A percentile compares a stretch with the other conserved stretches of the same genome.
Evolutionary conservation across 2,113 vertebrate genomes (phyloP).

Genomic region (Nipponia nippon): DNA sequence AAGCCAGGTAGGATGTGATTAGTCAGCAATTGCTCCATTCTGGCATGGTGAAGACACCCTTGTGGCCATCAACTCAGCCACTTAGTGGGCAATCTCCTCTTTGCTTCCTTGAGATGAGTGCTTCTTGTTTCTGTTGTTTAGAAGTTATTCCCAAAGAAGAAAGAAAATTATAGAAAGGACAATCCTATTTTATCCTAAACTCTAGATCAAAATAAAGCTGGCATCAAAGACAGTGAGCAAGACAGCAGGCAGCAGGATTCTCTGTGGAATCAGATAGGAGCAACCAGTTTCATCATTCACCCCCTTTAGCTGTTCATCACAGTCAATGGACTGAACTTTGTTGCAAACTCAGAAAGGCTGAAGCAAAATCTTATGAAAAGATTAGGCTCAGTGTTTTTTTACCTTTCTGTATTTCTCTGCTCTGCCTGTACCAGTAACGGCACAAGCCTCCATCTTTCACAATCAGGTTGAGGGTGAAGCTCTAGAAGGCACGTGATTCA

Average conservation of each 20-base stretch:
- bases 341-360: background rate
- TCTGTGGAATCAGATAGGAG: background rate
- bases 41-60: background rate
- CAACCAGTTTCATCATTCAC: background rate
- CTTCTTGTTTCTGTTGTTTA: background rate
- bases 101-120: background rate
- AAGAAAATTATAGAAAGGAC: background rate
- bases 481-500: background rate
- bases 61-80: background rate
- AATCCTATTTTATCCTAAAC: background rate
- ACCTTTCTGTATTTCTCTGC: background rate
- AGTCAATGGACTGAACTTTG: background rate
- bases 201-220: background rate
- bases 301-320: background rate
- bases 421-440: background rate
- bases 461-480: background rate
- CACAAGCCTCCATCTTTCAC: background rate
- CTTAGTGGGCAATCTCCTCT: background rate
- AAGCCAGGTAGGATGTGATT: background rate
- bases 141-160: background rate
- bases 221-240: background rate
- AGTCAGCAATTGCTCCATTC: background rate
- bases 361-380: background rate
- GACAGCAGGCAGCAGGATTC: background rate
- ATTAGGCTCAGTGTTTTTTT: background rate